Percentiles rank a stretch among this genome's conserved stretches.
Evolutionary conservation across 2,888 invertebrate species (phyloP).

Genomic region (Rhagophthalmus giganteus): DNA sequence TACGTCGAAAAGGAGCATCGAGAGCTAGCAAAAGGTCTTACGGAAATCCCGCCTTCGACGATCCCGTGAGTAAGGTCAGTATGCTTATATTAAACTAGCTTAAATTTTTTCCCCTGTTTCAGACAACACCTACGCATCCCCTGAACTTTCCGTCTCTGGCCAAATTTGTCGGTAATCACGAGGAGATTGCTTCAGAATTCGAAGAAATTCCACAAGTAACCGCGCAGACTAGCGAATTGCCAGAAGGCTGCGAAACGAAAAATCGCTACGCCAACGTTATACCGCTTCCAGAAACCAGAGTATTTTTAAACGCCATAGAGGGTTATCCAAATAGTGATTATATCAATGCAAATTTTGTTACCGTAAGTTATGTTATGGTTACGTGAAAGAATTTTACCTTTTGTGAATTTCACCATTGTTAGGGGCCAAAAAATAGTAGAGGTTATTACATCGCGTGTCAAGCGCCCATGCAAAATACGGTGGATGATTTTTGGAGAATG

Average conservation of each 20-base stretch:
- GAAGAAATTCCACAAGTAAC: slow-evolving; percentile 77
- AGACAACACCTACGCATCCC: slow-evolving; percentile 71
- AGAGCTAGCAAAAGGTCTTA: slow-evolving; percentile 84
- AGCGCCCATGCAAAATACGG: slow-evolving; percentile 82
- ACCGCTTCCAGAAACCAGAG: slow-evolving; percentile 88
- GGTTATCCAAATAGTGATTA: slow-evolving; percentile 83
- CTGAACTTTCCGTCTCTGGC: slow-evolving; percentile 78
- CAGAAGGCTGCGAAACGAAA: slow-evolving; percentile 84
- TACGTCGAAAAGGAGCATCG: slow-evolving; percentile 73
- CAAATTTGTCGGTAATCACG: slow-evolving; percentile 71
- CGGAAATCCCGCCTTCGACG: slow-evolving; percentile 89
- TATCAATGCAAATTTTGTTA: slow-evolving; percentile 91
- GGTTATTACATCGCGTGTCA: slow-evolving; percentile 92
- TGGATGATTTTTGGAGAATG: slow-evolving; percentile 93
- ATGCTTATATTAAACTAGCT: neutral
- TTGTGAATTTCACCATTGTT: slow-evolving; percentile 41
- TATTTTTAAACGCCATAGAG: slow-evolving; percentile 71
- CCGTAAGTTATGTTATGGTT: slow-evolving; percentile 66
- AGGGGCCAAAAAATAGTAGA: slow-evolving; percentile 84
- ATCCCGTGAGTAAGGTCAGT: slow-evolving; percentile 72
- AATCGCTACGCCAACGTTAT: slow-evolving; percentile 95
- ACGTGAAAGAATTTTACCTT: slow-evolving; percentile 8
- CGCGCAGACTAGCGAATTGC: slow-evolving; percentile 79
- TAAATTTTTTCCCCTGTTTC: slow-evolving; percentile 31
- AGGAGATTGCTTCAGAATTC: slow-evolving; percentile 80